Conservation (phyloP, 2,113 vertebrate genomes). For the Prochilodus magdalenae region DNA sequence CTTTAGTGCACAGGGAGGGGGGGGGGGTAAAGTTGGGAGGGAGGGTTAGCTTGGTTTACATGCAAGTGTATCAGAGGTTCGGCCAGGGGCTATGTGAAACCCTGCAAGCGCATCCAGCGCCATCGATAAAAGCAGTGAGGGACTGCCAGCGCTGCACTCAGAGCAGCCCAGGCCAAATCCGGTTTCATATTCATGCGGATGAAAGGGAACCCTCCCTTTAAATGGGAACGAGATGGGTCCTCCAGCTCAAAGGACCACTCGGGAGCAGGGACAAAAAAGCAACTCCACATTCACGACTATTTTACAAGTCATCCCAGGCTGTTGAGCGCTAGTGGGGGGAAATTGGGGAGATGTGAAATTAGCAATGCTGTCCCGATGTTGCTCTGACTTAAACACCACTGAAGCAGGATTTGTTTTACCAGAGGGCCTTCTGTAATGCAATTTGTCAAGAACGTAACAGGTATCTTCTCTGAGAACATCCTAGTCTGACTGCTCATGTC, state of each 20-base stretch:
- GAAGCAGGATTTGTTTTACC: background rate
- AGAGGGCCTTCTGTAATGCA: background rate
- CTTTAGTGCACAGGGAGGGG: slow-evolving; percentile 32
- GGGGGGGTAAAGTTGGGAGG: background rate
- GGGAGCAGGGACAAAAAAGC: slow-evolving; percentile 56
- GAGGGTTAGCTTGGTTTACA: slow-evolving; percentile 50
- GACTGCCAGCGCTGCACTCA: slow-evolving; percentile 53
- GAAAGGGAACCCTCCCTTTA: slow-evolving; percentile 58
- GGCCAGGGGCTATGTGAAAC: slow-evolving; percentile 41
- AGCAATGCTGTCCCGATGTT: background rate
- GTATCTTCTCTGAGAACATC: background rate
- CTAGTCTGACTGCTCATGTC: too few species aligned
- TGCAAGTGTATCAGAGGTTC: slow-evolving; percentile 42
- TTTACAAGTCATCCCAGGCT: slow-evolving; percentile 53
- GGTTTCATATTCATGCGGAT: slow-evolving; percentile 57
- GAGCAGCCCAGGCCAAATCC: slow-evolving; percentile 51
- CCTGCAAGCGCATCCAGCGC: slow-evolving; percentile 31
- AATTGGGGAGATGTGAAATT: background rate
- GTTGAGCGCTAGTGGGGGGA: background rate
- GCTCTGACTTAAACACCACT: background rate
- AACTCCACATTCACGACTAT: slow-evolving; percentile 53
- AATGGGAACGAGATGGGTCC: slow-evolving; percentile 56
- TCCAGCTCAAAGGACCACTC: slow-evolving; percentile 45
- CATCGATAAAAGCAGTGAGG: slow-evolving; percentile 45
- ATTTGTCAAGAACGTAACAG: background rate